These are phyloP conservation scores for Megamerina dolium DNA, from an alignment of 2,888 invertebrate species.

Conservation along the genomic window DNA sequence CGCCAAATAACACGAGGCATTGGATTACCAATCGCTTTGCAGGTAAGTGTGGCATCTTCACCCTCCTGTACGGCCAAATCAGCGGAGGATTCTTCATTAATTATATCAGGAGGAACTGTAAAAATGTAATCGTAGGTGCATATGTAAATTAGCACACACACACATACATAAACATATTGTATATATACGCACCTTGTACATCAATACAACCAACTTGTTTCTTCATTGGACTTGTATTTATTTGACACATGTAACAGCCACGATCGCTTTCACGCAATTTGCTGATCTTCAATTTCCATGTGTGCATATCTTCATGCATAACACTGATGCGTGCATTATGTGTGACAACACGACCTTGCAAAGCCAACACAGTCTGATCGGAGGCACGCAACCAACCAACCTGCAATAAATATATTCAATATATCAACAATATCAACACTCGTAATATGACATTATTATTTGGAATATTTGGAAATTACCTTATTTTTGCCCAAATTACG, in stretches of 20 bases:
- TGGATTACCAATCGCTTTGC: slow-evolving; percentile 76
- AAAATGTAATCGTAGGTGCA: not conserved
- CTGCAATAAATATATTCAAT: slow-evolving; percentile 47
- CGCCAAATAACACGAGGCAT: slow-evolving; percentile 73
- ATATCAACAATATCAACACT: not conserved
- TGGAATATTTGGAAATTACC: slow-evolving; percentile 27
- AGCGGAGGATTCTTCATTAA: slow-evolving; percentile 68
- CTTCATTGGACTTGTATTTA: slow-evolving; percentile 82
- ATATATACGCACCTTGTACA: slow-evolving; percentile 64
- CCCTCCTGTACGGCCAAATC: slow-evolving; percentile 75
- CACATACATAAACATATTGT: not conserved
- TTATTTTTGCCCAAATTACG: slow-evolving; percentile 49
- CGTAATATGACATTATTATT: not conserved
- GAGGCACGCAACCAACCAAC: slow-evolving; percentile 86
- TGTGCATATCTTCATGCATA: slow-evolving; percentile 72
- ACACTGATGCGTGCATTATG: slow-evolving; percentile 79
- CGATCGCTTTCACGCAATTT: slow-evolving; percentile 76
- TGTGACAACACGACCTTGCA: slow-evolving; percentile 77
- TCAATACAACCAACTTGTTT: slow-evolving; percentile 83
- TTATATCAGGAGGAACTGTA: slow-evolving; percentile 72
- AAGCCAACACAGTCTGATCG: slow-evolving; percentile 82
- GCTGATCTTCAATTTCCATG: slow-evolving; percentile 80
- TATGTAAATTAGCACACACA: not conserved
- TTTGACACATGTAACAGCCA: slow-evolving; percentile 90
- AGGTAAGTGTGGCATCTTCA: slow-evolving; percentile 67